Conservation (phyloP, 1,140 invertebrate genomes). For the Trachymyrmex septentrionalis region DNA sequence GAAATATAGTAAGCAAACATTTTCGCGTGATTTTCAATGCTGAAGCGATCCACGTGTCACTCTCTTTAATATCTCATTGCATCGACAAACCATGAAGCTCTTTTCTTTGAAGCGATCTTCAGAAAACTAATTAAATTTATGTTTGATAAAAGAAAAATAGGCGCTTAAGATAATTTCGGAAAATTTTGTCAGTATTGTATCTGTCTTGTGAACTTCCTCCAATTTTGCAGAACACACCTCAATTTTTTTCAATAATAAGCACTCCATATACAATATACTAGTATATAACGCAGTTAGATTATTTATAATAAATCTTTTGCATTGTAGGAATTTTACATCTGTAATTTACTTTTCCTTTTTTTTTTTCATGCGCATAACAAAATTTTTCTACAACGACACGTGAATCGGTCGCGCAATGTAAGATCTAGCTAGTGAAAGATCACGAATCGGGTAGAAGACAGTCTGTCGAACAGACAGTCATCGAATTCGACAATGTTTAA, state of each 20-base stretch:
- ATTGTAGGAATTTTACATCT: not conserved
- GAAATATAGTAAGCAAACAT: not conserved
- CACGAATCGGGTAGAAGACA: conserved; percentile 44
- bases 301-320: not conserved
- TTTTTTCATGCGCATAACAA: not conserved
- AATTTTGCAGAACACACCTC: not conserved
- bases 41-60: not conserved
- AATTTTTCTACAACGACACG: not conserved
- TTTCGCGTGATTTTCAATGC: conserved; percentile 12
- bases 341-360: not conserved
- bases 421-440: not conserved
- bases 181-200: not conserved
- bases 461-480: too few species aligned
- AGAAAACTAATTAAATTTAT: not conserved
- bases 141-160: not conserved
- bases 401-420: not conserved
- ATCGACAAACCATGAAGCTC: not conserved
- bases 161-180: not conserved
- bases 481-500: conserved; percentile 18
- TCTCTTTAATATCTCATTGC: not conserved
- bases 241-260: not conserved
- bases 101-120: not conserved
- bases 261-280: too few species aligned
- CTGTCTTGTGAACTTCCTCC: not conserved
- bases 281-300: not conserved